Percentiles rank a stretch among this genome's conserved stretches.
These are phyloP conservation scores for Hirtodrosophila confusa DNA, from an alignment of 2,888 invertebrate genomes.

Conservation along the genomic window DNA sequence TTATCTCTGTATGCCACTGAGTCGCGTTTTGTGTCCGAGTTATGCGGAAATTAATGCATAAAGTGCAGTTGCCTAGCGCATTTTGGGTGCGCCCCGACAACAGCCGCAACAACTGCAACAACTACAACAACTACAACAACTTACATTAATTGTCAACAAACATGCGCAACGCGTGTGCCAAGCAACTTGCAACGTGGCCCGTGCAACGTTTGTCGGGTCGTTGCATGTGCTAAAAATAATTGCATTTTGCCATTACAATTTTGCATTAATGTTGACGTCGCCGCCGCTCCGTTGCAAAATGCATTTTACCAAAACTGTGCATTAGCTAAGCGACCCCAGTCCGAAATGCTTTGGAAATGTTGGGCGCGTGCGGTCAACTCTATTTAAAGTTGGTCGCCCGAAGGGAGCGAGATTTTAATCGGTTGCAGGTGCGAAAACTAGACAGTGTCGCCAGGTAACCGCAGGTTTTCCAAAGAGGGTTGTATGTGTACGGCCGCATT, in stretches of 20 bases:
- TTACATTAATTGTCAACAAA: conserved; percentile 75
- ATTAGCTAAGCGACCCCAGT: conserved; percentile 54
- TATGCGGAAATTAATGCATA: conserved; percentile 71
- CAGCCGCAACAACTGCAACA: conserved; percentile 24
- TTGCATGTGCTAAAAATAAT: conserved; percentile 73
- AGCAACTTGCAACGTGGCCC: conserved; percentile 2
- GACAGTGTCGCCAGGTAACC: conserved; percentile 45
- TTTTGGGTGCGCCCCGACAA: conserved; percentile 50
- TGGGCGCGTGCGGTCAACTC: conserved; percentile 52
- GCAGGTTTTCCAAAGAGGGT: conserved; percentile 16
- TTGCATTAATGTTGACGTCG: conserved; percentile 30
- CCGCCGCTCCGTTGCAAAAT: conserved; percentile 4
- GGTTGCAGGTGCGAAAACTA: conserved; percentile 63
- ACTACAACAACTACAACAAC: conserved; percentile 20
- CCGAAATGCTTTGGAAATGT: neutral
- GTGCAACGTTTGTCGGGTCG: conserved; percentile 35
- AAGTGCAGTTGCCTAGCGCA: conserved; percentile 46
- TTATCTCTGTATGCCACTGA: conserved; percentile 15
- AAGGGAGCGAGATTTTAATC: conserved; percentile 34
- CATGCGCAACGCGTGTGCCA: conserved; percentile 65
- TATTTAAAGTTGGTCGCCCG: conserved; percentile 20
- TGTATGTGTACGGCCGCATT: too few species aligned
- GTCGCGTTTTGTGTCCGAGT: conserved; percentile 31
- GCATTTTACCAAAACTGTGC: conserved; percentile 9
- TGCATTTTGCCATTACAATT: conserved; percentile 59